Percentiles rank a stretch among this genome's conserved stretches.
Evolutionary conservation across 2,797 vertebrate species (phyloP).

Genomic region (Semaprochilodus insignis): DNA sequence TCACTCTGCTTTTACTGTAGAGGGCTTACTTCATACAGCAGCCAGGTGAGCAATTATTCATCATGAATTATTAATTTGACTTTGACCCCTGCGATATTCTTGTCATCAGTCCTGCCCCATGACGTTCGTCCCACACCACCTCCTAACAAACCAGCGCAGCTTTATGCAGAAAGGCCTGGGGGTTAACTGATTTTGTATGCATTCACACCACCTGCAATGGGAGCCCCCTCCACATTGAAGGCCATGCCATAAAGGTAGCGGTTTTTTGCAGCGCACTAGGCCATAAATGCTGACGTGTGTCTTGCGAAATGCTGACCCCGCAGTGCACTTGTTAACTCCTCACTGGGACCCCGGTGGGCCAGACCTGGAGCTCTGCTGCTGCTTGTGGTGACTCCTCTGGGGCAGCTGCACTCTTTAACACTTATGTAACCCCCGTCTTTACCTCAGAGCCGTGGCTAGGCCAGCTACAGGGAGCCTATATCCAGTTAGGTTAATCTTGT

Average conservation of each 20-base stretch:
- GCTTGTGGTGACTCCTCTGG: background rate
- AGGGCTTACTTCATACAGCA: conserved; percentile 53
- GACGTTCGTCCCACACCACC: conserved; percentile 56
- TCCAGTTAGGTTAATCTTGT: too few species aligned
- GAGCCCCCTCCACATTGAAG: conserved; percentile 32
- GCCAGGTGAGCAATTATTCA: conserved; percentile 62
- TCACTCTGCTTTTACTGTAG: background rate
- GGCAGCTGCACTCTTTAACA: background rate
- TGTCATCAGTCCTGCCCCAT: conserved; percentile 55
- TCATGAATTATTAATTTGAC: conserved; percentile 70
- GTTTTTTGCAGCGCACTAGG: conserved; percentile 38
- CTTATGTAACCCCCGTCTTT: background rate
- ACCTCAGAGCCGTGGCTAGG: background rate
- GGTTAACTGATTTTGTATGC: conserved; percentile 54
- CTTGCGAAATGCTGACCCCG: conserved; percentile 54
- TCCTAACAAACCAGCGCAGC: conserved; percentile 47
- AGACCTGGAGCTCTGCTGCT: background rate
- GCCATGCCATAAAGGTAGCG: conserved; percentile 43
- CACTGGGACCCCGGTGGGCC: conserved; percentile 1
- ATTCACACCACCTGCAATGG: conserved; percentile 57
- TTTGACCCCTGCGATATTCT: conserved; percentile 61
- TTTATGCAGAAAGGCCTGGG: conserved; percentile 59
- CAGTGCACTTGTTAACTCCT: conserved; percentile 41
- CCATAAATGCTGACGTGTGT: conserved; percentile 54
- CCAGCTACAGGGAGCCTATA: background rate